These are phyloP conservation scores for Orbicella faveolata DNA, from an alignment of 64 coral and sea anemone genomes.

Conservation along the genomic window DNA sequence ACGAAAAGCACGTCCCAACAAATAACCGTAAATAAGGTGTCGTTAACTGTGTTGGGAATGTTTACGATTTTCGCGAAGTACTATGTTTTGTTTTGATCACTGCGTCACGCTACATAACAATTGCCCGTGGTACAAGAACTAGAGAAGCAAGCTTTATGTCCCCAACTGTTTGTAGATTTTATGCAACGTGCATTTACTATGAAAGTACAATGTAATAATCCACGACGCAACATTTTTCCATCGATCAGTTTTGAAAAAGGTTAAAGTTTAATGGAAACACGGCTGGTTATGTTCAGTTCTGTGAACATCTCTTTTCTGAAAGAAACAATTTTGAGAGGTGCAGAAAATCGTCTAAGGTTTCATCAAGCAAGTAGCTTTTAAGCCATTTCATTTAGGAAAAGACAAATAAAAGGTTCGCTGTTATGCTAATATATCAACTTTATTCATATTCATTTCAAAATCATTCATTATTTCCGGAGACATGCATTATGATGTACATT, in stretches of 20 bases:
- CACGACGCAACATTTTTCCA: not conserved
- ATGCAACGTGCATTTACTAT: not conserved
- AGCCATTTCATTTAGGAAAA: not conserved
- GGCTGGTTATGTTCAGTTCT: not conserved
- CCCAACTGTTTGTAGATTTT: too few species aligned
- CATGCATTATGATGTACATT: too few species aligned
- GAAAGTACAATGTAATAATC: not conserved
- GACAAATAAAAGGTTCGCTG: not conserved
- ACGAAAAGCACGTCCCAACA: slow-evolving; percentile 10
- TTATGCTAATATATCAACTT: slow-evolving; percentile 2
- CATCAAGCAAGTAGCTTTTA: not conserved
- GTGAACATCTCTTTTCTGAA: not conserved
- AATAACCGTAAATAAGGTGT: not conserved
- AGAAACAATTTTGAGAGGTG: not conserved
- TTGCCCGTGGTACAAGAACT: not conserved
- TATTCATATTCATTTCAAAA: not conserved
- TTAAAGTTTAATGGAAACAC: not conserved
- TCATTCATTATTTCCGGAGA: not conserved
- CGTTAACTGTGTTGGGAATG: not conserved
- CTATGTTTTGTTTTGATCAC: slow-evolving; percentile 24
- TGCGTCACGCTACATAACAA: not conserved
- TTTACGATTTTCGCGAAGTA: not conserved
- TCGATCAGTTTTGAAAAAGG: not conserved
- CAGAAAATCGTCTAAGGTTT: not conserved
- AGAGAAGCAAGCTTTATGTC: not conserved